Evolutionary conservation across 2,888 invertebrate genomes (phyloP), one percentile per base, ranked within the genome.

Genomic region (Andrena marginata): DNA sequence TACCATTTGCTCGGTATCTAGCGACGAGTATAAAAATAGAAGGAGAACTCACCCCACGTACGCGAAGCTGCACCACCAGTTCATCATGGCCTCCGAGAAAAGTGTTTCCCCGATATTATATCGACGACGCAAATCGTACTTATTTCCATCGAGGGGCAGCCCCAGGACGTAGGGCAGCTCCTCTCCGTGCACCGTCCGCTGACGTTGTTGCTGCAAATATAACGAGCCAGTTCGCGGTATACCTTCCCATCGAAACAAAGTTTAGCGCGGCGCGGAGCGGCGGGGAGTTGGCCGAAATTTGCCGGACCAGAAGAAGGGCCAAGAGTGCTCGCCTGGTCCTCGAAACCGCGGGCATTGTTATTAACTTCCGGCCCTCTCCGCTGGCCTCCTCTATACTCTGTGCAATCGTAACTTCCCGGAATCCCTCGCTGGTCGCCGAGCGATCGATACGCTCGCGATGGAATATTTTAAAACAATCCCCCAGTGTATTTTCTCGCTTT

Each of bases 11-110:
- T 42, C 16, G 42, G 42, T 42, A 4, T 54, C 23, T 54, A 54
- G 26, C 20, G 56, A 26, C n/a, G 23, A 56, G 56, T 4, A 7
- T 23, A 23, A 42, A 56, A n/a, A 29, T 13, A 8, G 7, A 49
- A 33, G 62, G 26, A 42, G 35, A 31, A 94, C 96, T 95, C 95
- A 98, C 98, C 98, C 98, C 75, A 97, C 96, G 94, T 97, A 97
- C 2, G 97, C 98, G 91, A 98, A 98, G 94, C 98, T 98, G 80
- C 97, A 97, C 97, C 98, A 98, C 94, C 97, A 96, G 86, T 97
- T 96, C 97, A 98, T 98, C 89, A 98, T 96, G 42, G 97, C 96
- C 95, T 98, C 98, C 67, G 98, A 97, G 79, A 98, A 96, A 65
- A 97, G 95, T 91, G 96, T 96, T 94, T 98, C 98, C 77, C 96